Evolutionary conservation across 2,888 invertebrate genomes (phyloP).

Genomic region (Limulus polyphemus): DNA sequence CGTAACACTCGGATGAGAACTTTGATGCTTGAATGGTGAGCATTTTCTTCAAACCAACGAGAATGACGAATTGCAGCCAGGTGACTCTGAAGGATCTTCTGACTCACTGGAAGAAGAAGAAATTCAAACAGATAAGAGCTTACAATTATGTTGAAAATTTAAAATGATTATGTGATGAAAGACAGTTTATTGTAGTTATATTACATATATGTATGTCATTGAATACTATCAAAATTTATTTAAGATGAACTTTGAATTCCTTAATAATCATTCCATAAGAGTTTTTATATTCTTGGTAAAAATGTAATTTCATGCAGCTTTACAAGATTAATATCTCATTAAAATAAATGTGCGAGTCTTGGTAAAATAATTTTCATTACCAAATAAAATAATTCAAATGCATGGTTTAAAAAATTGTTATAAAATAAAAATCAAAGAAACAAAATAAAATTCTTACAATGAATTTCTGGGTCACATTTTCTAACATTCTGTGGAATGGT

Average conservation of each 20-base stretch:
- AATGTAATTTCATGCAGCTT: too few relatives aligned
- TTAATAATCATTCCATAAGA: not conserved
- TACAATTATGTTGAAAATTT: not conserved
- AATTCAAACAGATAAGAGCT: not conserved
- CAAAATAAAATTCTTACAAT: constrained; percentile 39
- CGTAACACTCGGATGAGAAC: constrained; percentile 84
- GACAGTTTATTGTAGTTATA: not conserved
- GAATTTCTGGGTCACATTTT: constrained; percentile 77
- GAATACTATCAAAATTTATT: not conserved
- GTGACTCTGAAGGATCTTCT: constrained; percentile 67
- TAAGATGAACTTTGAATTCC: not conserved
- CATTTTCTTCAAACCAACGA: constrained; percentile 96
- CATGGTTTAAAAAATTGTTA: not conserved
- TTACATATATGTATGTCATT: too few relatives aligned
- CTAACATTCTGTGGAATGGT: constrained; percentile 80
- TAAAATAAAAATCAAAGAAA: constrained; percentile 10
- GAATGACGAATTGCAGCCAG: constrained; percentile 88
- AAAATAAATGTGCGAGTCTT: not conserved
- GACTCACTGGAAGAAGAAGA: constrained; percentile 43
- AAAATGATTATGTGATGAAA: not conserved
- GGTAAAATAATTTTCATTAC: not conserved
- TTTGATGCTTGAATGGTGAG: constrained; percentile 87
- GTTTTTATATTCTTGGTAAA: too few relatives aligned
- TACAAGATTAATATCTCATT: too few relatives aligned
- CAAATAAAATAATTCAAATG: too few relatives aligned